Base-by-base conservation (phyloP, 1,140 invertebrate genomes). In the Drosophila nannoptera region DNA sequence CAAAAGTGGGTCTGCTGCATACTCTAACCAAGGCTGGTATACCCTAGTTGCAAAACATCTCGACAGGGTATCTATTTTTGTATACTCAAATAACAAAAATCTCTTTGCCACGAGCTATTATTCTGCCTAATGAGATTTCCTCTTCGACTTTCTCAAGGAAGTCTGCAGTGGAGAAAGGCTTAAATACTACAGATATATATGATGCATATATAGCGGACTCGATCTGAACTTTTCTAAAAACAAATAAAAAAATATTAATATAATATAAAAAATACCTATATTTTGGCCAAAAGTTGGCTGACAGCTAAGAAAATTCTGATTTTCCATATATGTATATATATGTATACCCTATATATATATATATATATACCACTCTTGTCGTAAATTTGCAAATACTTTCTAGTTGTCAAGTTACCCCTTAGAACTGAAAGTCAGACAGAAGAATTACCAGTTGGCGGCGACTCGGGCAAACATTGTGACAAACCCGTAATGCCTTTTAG, bases 401-500 rank as follows among this genome's bases (percentile, higher is more conserved):
- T 6, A 14, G n/a, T 42, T 42, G 1, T 11, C 8, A 5, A 11
- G 29, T 7, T 32, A 49, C 5, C 6, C 4, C n/a, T 40, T n/a
- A 2, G 9, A 40, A 40, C 9, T 40, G n/a, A 9, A 9, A 11
- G 38, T 6, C 12, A 40, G 29, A 9, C 4, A 32, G 0, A 4
- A 38, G 36, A 42, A 42, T 5, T 42, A 45, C n/a, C 52, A 63
- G 36, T 7, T 42, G n/a, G 7, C 29, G 38, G 31, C 8, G 22
- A 22, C 22, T 22, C 14, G 36, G 12, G 43, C 29, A 65, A 69
- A 52, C 45, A 52, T 65, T 65, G 53, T 69, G 45, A 69, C 67
- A 65, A 45, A 16, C 8, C 32, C 50, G 53, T 65, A 56, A 50
- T 58, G 31, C 45, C 36, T 50, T 58, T 63, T 56, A 69, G 54